Conservation (phyloP, 64 coral and sea anemone species). For the Montipora cactus region DNA sequence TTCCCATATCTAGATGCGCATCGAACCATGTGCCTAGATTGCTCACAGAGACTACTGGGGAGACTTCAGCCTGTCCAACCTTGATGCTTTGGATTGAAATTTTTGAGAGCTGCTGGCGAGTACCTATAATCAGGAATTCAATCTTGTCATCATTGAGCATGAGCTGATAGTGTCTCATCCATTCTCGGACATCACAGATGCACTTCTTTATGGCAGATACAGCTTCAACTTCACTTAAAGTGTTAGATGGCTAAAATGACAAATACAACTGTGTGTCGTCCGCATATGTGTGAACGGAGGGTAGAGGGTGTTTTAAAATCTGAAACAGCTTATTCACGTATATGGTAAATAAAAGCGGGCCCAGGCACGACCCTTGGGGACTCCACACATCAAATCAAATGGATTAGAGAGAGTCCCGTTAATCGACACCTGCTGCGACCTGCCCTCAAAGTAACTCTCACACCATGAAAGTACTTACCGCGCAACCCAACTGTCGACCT, state of each 20-base stretch:
- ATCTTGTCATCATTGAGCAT: slow-evolving; percentile 80
- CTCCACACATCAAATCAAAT: slow-evolving; percentile 11
- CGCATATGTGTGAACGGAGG: slow-evolving; percentile 33
- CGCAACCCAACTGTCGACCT: neutral
- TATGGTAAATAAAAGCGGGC: slow-evolving; percentile 43
- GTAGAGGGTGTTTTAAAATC: slow-evolving; percentile 24
- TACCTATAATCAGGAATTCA: slow-evolving; percentile 66
- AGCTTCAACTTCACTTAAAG: slow-evolving; percentile 17
- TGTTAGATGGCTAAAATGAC: slow-evolving; percentile 33
- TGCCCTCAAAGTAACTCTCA: slow-evolving; percentile 15
- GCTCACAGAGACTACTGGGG: slow-evolving; percentile 16
- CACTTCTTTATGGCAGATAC: slow-evolving; percentile 36
- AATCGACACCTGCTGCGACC: slow-evolving; percentile 27
- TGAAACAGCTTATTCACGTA: slow-evolving; percentile 35
- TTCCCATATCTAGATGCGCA: slow-evolving; percentile 50
- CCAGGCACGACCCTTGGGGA: slow-evolving; percentile 39
- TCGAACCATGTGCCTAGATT: slow-evolving; percentile 72
- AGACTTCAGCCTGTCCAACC: slow-evolving; percentile 37
- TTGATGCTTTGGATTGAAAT: slow-evolving; percentile 44
- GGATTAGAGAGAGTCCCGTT: slow-evolving; percentile 1
- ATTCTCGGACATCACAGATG: slow-evolving; percentile 41
- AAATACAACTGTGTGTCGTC: slow-evolving; percentile 69
- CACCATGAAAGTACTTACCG: slow-evolving; percentile 2
- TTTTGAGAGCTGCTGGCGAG: slow-evolving; percentile 45
- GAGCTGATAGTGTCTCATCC: slow-evolving; percentile 56